phyloP scores from a whole-genome alignment of 1,140 invertebrate species.

The Augochlora pura region DNA sequence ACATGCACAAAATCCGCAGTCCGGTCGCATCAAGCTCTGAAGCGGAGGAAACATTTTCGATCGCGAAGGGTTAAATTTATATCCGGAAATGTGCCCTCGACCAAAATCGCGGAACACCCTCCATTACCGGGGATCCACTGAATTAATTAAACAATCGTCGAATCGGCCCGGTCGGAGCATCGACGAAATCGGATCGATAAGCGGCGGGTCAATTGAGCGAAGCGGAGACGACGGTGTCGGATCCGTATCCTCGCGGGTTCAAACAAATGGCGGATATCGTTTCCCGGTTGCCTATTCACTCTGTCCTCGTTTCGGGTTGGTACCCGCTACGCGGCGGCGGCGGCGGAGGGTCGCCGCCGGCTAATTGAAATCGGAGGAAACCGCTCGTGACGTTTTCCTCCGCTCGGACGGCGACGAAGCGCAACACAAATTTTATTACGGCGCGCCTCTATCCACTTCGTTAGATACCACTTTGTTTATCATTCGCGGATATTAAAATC shows the following conservation, averaged over 20 bases:
- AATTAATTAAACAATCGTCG: neutral
- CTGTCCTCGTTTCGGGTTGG: neutral
- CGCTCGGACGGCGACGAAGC: slow-evolving; percentile 55
- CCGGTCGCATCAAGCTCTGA: no score
- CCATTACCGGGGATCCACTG: no score
- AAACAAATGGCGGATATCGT: neutral
- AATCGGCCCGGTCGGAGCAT: no score
- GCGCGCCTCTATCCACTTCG: slow-evolving; percentile 69
- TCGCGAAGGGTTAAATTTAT: no score
- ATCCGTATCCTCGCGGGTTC: neutral
- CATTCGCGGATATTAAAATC: slow-evolving; percentile 73
- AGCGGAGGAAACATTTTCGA: no score
- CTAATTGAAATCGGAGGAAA: slow-evolving; percentile 71
- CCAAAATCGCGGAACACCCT: no score
- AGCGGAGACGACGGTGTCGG: no score
- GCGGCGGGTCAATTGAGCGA: neutral
- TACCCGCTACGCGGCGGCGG: neutral
- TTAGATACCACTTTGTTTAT: slow-evolving; percentile 74
- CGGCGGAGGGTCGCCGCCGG: slow-evolving; percentile 27
- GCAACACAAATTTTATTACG: slow-evolving; percentile 71
- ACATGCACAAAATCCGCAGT: no score
- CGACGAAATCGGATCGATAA: no score
- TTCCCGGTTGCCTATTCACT: neutral
- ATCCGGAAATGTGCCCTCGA: no score
- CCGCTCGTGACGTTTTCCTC: slow-evolving; percentile 64